A percentile compares a stretch with the other conserved stretches of the same genome.
Conservation (phyloP, 2,113 vertebrate genomes). For the Alethe castanea region DNA sequence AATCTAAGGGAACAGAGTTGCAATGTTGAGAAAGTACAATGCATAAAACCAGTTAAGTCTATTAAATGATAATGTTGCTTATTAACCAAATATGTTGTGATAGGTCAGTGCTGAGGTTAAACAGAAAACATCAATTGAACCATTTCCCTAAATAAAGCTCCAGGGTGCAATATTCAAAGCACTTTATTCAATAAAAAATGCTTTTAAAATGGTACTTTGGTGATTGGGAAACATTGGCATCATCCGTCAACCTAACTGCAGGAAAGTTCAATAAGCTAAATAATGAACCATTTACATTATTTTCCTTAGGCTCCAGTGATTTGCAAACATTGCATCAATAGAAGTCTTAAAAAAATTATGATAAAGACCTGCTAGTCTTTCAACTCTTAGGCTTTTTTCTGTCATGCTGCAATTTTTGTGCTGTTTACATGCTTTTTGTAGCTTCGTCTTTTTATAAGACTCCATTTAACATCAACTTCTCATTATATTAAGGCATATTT, state of each 20-base stretch:
- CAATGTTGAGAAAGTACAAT: background rate
- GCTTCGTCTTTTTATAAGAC: conserved; percentile 32
- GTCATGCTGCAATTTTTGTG: conserved; percentile 9
- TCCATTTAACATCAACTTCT: background rate
- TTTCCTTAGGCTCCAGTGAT: conserved; percentile 74
- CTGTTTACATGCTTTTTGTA: background rate
- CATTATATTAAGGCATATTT: conserved; percentile 1
- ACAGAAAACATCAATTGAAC: conserved; percentile 75
- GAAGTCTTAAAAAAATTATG: conserved; percentile 85
- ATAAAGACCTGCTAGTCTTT: conserved; percentile 74
- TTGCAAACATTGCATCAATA: conserved; percentile 76
- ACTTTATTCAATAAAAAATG: conserved; percentile 83
- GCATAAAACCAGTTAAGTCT: conserved; percentile 33
- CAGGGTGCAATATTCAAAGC: conserved; percentile 76
- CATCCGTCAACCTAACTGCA: conserved; percentile 76
- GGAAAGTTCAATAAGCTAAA: conserved; percentile 78
- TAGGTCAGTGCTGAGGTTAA: conserved; percentile 73
- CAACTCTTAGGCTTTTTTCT: conserved; percentile 20
- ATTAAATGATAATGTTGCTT: conserved; percentile 63
- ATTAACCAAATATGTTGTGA: conserved; percentile 68
- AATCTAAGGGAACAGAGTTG: background rate
- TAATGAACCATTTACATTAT: conserved; percentile 82
- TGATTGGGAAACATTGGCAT: conserved; percentile 75
- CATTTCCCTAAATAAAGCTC: conserved; percentile 79
- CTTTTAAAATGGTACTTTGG: conserved; percentile 75